Base-by-base conservation (phyloP, 2,888 invertebrate species). In the Acleris literana region DNA sequence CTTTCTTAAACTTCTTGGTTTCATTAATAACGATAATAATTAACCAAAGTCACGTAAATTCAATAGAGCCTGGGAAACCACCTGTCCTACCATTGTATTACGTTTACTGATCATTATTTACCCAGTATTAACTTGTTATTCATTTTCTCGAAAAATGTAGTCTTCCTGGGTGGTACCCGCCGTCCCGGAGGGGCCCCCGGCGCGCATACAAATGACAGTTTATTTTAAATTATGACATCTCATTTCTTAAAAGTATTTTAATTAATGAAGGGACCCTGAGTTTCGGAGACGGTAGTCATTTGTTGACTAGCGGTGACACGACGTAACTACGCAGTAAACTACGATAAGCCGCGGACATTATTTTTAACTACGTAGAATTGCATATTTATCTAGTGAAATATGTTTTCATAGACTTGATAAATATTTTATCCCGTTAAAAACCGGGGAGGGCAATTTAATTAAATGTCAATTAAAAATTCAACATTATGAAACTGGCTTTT, bases 201-300 rank as follows among this genome's bases (percentile, higher is more conserved):
- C 70, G 73, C 57, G 75, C 68, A 66, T 70, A 70, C 71, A 74
- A 81, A 81, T 76, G 77, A 79, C 76, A 83, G 79, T 83, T 83
- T 84, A 81, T 80, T 81, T 77, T 76, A 73, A 83, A 79, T 82
- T 83, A 85, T 84, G 84, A 84, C 83, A 76, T 83, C 82, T 83
- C 82, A 83, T 87, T 80, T 80, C 76, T 76, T 76, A 78, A 78
- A 81, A 84, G 78, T 81, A 85, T 87, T 87, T 75, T 80, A 88
- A 90, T 90, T 86, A 90, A 90, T 88, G 85, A 86, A 79, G 69
- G 69, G 63, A 46, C 59, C 68, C 68, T 68, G 59, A 51, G 64
- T 61, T 44, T 53, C 46, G n/a, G 44, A 20, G 83, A 83, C 83
- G 82, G 86, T 84, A 84, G 85, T 83, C 80, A 86, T 88, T 86